These are phyloP conservation scores for Marisa cornuarietis DNA, from an alignment of 1,140 invertebrate genomes.

Conservation along the genomic window DNA sequence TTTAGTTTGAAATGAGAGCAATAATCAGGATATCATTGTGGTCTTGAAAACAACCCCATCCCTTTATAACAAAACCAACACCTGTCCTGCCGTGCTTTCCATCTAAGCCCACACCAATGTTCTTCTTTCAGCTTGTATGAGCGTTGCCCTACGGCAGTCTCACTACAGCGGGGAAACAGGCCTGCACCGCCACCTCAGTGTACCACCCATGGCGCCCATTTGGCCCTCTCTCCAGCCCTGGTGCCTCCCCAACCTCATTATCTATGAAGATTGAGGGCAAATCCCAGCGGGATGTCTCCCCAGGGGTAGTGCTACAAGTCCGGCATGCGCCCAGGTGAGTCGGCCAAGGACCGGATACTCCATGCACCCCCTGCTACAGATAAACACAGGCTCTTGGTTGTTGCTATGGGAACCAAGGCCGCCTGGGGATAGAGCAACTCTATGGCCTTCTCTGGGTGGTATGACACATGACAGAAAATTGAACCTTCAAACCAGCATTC, in stretches of 20 bases:
- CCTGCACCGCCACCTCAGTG: no score
- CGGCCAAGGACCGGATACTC: constrained; percentile 11
- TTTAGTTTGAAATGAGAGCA: no score
- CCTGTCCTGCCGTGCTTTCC: no score
- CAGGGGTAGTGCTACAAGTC: constrained; percentile 9
- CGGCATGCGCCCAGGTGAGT: constrained; percentile 18
- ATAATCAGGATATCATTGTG: no score
- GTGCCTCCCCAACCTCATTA: constrained; percentile 9
- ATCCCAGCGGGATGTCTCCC: constrained; percentile 29
- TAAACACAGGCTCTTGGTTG: constrained; percentile 21
- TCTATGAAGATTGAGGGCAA: constrained; percentile 25
- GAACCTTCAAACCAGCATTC: not conserved
- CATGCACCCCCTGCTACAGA: constrained; percentile 20
- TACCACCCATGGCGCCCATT: constrained; percentile 9
- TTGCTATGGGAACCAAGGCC: constrained; percentile 28
- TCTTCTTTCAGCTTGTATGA: no score
- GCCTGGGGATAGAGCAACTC: constrained; percentile 14
- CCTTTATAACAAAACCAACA: no score
- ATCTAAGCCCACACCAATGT: no score
- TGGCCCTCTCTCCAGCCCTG: not conserved
- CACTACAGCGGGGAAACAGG: no score
- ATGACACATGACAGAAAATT: constrained; percentile 26
- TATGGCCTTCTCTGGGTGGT: constrained; percentile 9
- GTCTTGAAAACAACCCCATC: no score
- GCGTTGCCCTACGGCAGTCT: no score